Percentiles rank a stretch among this genome's conserved stretches.
phyloP scores from a whole-genome alignment of 1,140 invertebrate genomes.

The Heliothis virescens region DNA sequence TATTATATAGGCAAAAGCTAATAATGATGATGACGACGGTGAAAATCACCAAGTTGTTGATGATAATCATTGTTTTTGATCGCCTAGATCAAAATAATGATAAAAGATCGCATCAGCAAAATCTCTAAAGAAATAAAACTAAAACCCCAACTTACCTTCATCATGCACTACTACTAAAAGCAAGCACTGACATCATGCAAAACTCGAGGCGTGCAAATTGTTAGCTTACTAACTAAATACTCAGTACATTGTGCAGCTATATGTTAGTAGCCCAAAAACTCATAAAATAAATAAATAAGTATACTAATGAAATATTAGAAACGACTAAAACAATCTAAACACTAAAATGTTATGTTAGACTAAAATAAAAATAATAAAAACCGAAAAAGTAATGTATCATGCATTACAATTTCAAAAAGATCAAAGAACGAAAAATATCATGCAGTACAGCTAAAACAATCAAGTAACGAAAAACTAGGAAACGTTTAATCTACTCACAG shows the following conservation, averaged over 20 bases:
- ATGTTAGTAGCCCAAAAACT: too few relatives aligned
- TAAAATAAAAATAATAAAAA: not conserved
- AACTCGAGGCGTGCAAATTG: not conserved
- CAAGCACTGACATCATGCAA: not conserved
- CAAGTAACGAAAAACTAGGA: not conserved
- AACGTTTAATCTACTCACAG: slow-evolving; percentile 55
- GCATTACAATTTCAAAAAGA: not conserved
- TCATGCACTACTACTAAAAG: slow-evolving; percentile 10
- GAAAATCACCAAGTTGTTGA: not conserved
- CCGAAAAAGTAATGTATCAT: not conserved
- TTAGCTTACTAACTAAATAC: too few relatives aligned
- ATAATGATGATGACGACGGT: not conserved
- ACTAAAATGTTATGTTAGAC: not conserved
- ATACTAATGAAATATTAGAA: not conserved
- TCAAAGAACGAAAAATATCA: not conserved
- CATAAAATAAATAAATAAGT: too few relatives aligned
- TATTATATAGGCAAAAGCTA: not conserved
- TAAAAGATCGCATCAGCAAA: not conserved
- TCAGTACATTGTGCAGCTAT: too few relatives aligned
- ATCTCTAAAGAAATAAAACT: not conserved
- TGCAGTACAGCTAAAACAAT: not conserved
- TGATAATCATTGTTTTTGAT: not conserved
- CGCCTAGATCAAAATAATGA: not conserved
- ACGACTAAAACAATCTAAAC: not conserved
- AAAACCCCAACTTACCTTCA: slow-evolving; percentile 14